Percentiles rank a stretch among this genome's conserved stretches.
Evolutionary conservation across 2,888 invertebrate species (phyloP).

Genomic region (Temnothorax unifasciatus): DNA sequence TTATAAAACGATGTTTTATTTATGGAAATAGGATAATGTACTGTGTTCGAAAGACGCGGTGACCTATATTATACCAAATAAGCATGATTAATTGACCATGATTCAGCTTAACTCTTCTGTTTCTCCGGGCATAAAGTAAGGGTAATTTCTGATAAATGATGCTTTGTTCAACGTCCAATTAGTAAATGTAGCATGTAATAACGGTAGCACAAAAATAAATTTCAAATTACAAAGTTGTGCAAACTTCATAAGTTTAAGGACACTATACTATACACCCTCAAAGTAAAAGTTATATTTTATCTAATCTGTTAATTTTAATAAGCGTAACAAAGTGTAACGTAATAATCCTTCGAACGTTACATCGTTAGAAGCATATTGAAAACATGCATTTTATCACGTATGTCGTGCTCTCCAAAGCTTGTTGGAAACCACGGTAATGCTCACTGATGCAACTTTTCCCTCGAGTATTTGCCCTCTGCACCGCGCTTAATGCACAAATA

Average conservation of each 20-base stretch:
- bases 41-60: conserved; percentile 44
- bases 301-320: conserved; percentile 24
- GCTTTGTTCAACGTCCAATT: conserved; percentile 43
- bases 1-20: conserved; percentile 49
- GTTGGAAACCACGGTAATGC: conserved; percentile 6
- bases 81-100: conserved; percentile 57
- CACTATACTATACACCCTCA: background rate
- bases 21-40: conserved; percentile 21
- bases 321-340: background rate
- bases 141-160: conserved; percentile 58
- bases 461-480: conserved; percentile 45
- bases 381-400: conserved; percentile 13
- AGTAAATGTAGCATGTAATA: conserved; percentile 40
- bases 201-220: background rate
- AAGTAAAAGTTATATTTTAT: background rate
- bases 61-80: conserved; percentile 46
- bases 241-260: conserved; percentile 5
- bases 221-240: background rate
- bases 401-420: conserved; percentile 4
- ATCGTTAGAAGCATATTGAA: conserved; percentile 28
- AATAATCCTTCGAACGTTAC: conserved; percentile 6
- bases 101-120: conserved; percentile 57
- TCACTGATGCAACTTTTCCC: conserved; percentile 37
- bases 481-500: conserved; percentile 48
- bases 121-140: conserved; percentile 46